These are phyloP conservation scores for Penaeus vannamei DNA, from an alignment of 1,140 invertebrate species.

Conservation along the genomic window DNA sequence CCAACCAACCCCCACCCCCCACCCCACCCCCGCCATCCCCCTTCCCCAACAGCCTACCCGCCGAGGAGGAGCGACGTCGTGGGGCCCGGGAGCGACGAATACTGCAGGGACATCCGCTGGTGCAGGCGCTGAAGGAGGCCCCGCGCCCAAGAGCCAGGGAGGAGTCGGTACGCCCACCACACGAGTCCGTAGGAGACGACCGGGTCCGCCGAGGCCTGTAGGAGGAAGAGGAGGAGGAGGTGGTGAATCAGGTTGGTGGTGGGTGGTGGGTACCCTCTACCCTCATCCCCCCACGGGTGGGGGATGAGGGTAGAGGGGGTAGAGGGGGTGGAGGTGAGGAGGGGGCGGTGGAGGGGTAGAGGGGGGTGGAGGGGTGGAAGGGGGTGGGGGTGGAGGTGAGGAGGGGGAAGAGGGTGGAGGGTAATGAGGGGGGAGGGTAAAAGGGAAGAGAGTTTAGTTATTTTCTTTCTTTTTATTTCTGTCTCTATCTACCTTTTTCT, in stretches of 20 bases:
- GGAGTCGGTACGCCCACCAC: conserved; percentile 71
- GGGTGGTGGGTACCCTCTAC: background rate
- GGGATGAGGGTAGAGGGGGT: background rate
- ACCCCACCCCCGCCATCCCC: too few relatives aligned
- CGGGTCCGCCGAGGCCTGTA: conserved; percentile 74
- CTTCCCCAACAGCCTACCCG: background rate
- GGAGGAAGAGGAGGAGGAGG: background rate
- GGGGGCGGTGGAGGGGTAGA: too few relatives aligned
- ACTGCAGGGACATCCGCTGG: conserved; percentile 71
- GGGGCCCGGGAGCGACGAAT: conserved; percentile 75
- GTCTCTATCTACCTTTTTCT: too few relatives aligned
- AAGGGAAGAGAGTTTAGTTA: too few relatives aligned
- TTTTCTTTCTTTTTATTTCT: too few relatives aligned
- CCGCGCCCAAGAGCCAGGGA: conserved; percentile 69
- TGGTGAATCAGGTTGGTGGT: background rate
- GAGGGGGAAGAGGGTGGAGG: too few relatives aligned
- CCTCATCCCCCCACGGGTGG: too few relatives aligned
- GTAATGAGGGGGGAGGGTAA: too few relatives aligned
- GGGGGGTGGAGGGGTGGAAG: too few relatives aligned
- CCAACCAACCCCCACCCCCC: too few relatives aligned
- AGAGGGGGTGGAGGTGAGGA: background rate
- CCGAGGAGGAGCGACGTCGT: conserved; percentile 70
- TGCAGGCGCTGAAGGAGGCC: conserved; percentile 68
- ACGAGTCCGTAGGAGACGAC: conserved; percentile 75
- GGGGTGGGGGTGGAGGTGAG: too few relatives aligned